A percentile compares a stretch with the other conserved stretches of the same genome.
Conservation (phyloP, 2,113 vertebrate species). For the Promerops cafer region DNA sequence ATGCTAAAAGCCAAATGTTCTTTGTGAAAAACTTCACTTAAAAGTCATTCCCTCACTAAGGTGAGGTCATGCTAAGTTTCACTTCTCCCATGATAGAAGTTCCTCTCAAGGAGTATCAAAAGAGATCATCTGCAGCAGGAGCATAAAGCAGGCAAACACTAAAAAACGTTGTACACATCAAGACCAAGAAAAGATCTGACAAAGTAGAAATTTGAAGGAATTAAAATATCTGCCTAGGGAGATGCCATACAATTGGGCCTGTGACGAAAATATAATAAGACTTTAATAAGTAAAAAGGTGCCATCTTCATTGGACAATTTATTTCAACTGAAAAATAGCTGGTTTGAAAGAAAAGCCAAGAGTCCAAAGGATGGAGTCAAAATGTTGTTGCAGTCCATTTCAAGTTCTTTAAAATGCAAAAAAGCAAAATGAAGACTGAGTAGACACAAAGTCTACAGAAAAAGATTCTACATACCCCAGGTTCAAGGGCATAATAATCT, state of each 20-base stretch:
- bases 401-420: background rate
- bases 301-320: background rate
- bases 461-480: background rate
- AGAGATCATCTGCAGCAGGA: background rate
- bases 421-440: background rate
- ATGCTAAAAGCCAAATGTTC: background rate
- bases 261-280: background rate
- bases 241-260: background rate
- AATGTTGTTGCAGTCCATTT: background rate
- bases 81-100: background rate
- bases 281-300: background rate
- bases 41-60: background rate
- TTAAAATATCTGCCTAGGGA: background rate
- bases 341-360: background rate
- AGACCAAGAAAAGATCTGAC: background rate
- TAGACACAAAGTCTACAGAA: background rate
- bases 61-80: background rate
- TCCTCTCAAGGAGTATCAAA: background rate
- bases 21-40: background rate
- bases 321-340: background rate
- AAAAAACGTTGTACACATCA: background rate
- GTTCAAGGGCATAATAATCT: background rate
- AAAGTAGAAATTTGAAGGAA: background rate
- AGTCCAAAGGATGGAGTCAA: background rate
- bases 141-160: background rate